A percentile compares a stretch with the other conserved stretches of the same genome.
Conservation (phyloP, 64 coral and sea anemone species). For the Stylophora pistillata region DNA sequence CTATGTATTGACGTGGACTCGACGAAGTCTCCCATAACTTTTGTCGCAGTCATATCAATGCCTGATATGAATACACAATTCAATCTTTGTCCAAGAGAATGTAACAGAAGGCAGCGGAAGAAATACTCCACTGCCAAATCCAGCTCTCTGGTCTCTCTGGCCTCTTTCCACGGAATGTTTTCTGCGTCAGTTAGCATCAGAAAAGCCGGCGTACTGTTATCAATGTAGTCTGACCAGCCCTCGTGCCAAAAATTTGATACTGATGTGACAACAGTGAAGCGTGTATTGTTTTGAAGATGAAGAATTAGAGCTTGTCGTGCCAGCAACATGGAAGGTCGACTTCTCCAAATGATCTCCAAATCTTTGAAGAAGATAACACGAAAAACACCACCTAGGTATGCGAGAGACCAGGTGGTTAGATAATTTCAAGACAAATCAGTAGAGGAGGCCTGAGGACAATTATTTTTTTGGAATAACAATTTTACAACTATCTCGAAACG, state of each 20-base stretch:
- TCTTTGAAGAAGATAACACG: constrained; percentile 72
- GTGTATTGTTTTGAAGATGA: constrained; percentile 59
- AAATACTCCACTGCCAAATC: neutral
- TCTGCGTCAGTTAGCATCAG: constrained; percentile 49
- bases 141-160: too few species aligned
- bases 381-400: constrained; percentile 51
- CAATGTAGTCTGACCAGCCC: constrained; percentile 43
- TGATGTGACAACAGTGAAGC: constrained; percentile 25
- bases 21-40: constrained; percentile 38
- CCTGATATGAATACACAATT: constrained; percentile 70
- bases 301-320: constrained; percentile 49
- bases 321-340: constrained; percentile 3
- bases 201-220: constrained; percentile 44
- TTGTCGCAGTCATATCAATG: constrained; percentile 54
- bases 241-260: constrained; percentile 48
- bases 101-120: constrained; percentile 44
- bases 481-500: too few species aligned
- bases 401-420: neutral
- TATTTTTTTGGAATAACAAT: too few species aligned
- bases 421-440: neutral
- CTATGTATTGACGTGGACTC: constrained; percentile 2
- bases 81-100: constrained; percentile 34
- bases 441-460: neutral
- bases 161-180: neutral
- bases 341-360: constrained; percentile 68